Evolutionary conservation across 1,140 invertebrate species (phyloP).

Genomic region (Chrysomallon squamiferum): DNA sequence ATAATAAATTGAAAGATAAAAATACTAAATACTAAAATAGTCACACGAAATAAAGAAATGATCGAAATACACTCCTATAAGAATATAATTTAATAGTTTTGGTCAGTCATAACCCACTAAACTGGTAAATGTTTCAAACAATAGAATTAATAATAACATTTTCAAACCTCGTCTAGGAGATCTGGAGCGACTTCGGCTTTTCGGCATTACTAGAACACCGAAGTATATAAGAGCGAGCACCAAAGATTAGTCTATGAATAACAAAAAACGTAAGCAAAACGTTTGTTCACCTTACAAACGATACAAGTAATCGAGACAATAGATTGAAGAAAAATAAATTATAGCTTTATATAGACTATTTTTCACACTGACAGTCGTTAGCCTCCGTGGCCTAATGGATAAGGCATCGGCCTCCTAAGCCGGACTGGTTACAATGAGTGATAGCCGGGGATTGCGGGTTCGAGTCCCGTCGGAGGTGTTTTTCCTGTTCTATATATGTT

Average conservation of each 20-base stretch:
- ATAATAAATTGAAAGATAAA: too few relatives aligned
- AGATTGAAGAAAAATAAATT: too few relatives aligned
- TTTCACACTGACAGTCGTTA: neutral
- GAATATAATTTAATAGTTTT: too few relatives aligned
- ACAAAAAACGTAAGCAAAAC: neutral
- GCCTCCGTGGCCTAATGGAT: slow-evolving; percentile 50
- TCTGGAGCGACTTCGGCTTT: slow-evolving; percentile 33
- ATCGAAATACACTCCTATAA: too few relatives aligned
- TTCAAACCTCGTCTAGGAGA: slow-evolving; percentile 20
- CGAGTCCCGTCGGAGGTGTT: slow-evolving; percentile 46
- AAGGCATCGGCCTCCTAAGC: slow-evolving; percentile 49
- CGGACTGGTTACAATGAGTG: slow-evolving; percentile 18
- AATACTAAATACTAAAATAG: too few relatives aligned
- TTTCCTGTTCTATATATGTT: too few relatives aligned
- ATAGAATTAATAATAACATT: neutral
- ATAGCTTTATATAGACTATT: slow-evolving; percentile 8
- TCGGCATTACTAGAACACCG: slow-evolving; percentile 7
- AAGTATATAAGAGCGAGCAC: neutral
- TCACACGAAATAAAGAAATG: too few relatives aligned
- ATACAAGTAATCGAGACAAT: neutral
- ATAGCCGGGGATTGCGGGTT: slow-evolving; percentile 48
- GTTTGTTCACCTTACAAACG: too few relatives aligned
- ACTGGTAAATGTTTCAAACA: too few relatives aligned
- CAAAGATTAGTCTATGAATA: too few relatives aligned
- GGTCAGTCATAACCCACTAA: too few relatives aligned